Evolutionary conservation across 2,888 invertebrate genomes (phyloP), one percentile per base, ranked within the genome.

Genomic region (Thereva unica): DNA sequence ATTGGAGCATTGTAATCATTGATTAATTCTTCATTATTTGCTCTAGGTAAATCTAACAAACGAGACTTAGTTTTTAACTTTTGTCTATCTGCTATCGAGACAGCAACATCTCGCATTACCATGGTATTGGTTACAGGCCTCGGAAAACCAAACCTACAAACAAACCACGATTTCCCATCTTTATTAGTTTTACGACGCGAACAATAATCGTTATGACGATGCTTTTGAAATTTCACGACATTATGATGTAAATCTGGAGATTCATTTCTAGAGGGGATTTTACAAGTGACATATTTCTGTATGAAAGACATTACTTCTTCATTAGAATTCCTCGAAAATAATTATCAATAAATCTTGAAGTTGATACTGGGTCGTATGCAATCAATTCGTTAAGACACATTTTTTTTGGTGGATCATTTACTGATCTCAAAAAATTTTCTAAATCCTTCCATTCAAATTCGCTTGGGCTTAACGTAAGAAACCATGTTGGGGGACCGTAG

Each of bases 91-190:
- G 9, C 9, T 8, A 42, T 42, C 1, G 42, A 42, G 7, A 8
- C 42, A 8, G 42, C 7, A 42, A 42, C 42, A 42, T 42, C 9
- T 42, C 42, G 7, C 42, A 42, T 7, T 42, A 42, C 9, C 71
- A 5, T 23, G 23, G 23, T 23, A 23, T 23, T 23, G 23, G 23
- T 23, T 23, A 70, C 38, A 12, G 68, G 63, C 45, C 71, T 61
- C 0, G 73, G 71, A 68, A 73, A 73, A 37, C 69, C 71, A 68
- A 74, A 74, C 42, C 72, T 67, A 56, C 74, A 73, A 49, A 67
- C 53, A 54, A 47, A 59, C 10, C 40, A 49, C 5, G 69, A 52
- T 4, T 68, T 63, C 35, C 9, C 9, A 8, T 65, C 55, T 64
- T 61, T 67, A 23, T 59, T 68, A 64, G 68, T 61, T 61, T 71